Evolutionary conservation across 1,140 invertebrate genomes (phyloP), one percentile per base, ranked within the genome.

Genomic region (Pseudomyrmex cubaensis): DNA sequence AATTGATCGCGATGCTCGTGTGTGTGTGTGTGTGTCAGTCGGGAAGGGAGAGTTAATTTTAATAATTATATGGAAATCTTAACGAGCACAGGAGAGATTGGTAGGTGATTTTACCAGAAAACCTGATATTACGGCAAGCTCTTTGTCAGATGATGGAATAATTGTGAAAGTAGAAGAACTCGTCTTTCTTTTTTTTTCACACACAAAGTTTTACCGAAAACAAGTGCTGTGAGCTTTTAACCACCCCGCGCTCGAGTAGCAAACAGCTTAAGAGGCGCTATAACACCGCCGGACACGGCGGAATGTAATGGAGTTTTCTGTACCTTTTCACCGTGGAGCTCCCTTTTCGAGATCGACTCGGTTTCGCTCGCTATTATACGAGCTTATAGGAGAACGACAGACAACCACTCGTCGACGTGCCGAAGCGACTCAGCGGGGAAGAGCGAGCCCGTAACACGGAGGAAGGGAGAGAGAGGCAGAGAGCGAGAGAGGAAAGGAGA

Each of bases 301-400:
- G 52, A 50, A 59, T 17, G 25, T 72, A 72, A 72, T 72, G n/a
- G 46, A 59, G 44, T 61, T 72, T 50, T 61, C 66, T 50, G 44
- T 48, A 70, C 20, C 44, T 70, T 70, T 52, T 52, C 66, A 48
- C 20, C 64, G 62, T 22, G 46, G 9, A 57, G 44, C 20, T 78
- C 44, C 56, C 46, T 15, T 80, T 80, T 80, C 44, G 76, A 35
- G 66, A 80, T 59, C 64, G 76, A 72, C 64, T 80, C 66, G 54
- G 66, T 52, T 80, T 17, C 17, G 44, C 25, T 69, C 64, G 76
- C 54, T 80, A 80, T 80, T 80, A 61, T 70, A 61, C 7, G 76
- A 70, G 44, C 56, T 78, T 78, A 59, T 17, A 52, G 48, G 52
- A 10, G 52, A 25, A 44, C 74, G 74, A 61, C 46, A 25, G n/a